Evolutionary conservation across 1,140 invertebrate genomes (phyloP), one percentile per base, ranked within the genome.

Genomic region (Drosophila pallidifrons): DNA sequence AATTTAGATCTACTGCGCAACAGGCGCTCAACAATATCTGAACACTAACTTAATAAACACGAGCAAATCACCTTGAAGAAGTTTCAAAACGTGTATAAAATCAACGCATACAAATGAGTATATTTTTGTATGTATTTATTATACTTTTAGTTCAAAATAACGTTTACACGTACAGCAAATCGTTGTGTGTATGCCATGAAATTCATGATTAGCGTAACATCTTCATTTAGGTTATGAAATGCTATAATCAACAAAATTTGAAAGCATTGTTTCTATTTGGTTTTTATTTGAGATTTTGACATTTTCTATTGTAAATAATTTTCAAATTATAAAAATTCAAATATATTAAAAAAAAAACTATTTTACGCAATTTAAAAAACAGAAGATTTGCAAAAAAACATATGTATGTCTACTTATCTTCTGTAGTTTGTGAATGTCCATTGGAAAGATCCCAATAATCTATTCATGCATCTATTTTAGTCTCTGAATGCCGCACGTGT

Each of bases 21-120:
- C 81, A 89, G 85, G 86, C 81, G 86, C 79, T 73, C 85, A 89
- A 81, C 43, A 79, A 70, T 55, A 25, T 28, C 25, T 45, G 55
- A 32, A 61, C 72, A 79, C 79, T 74, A 64, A 52, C 61, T 63
- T 57, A 58, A 75, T 75, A 47, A 66, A 41, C 59, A 13, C 6
- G 13, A 54, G n/a, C 11, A n/a, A 54, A 54, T 32, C 28, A 54
- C 51, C 51, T 54, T 54, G 51, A 63, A 55, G 52, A 49, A 87
- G 75, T 75, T 85, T 78, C 63, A 76, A 75, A 58, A 49, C 69
- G 35, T 28, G 11, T 13, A 43, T 28, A 3, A 28, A 3, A 32
- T 8, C 28, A 13, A 60, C 30, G 7, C 30, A 47, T 11, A 61
- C 45, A n/a, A 43, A 60, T 25, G 15, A 10, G n/a, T 13, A 15